Conservation (phyloP, 1,140 invertebrate genomes). For the Anadara kagoshimensis region DNA sequence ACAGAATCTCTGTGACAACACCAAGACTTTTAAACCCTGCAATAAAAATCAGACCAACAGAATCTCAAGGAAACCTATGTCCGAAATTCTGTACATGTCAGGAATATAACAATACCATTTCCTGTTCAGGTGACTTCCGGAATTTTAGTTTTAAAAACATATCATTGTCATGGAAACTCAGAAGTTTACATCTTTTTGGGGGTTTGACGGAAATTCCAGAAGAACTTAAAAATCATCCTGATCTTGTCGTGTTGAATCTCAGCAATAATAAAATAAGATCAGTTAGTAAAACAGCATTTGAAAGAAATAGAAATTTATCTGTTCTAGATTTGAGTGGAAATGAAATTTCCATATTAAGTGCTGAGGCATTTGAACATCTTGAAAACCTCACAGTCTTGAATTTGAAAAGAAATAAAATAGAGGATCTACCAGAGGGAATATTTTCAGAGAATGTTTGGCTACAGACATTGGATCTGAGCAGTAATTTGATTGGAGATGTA, state of each 20-base stretch:
- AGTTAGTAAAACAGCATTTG: slow-evolving; percentile 26
- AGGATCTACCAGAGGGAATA: slow-evolving; percentile 24
- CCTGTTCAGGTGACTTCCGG: too few relatives aligned
- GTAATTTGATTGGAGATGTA: slow-evolving; percentile 49
- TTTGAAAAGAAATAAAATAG: slow-evolving; percentile 51
- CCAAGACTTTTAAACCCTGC: too few relatives aligned
- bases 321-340: slow-evolving; percentile 53
- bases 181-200: too few relatives aligned
- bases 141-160: too few relatives aligned
- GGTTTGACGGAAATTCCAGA: too few relatives aligned
- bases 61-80: too few relatives aligned
- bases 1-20: too few relatives aligned
- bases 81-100: too few relatives aligned
- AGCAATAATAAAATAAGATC: slow-evolving; percentile 35
- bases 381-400: slow-evolving; percentile 46
- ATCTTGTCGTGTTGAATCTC: slow-evolving; percentile 26
- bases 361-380: slow-evolving; percentile 45
- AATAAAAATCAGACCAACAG: too few relatives aligned
- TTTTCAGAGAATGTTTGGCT: slow-evolving; percentile 45
- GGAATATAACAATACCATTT: too few relatives aligned
- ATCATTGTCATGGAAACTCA: too few relatives aligned
- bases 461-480: slow-evolving; percentile 45
- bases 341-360: slow-evolving; percentile 24
- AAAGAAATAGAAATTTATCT: slow-evolving; percentile 11
- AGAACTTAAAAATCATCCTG: too few relatives aligned